A percentile compares a stretch with the other conserved stretches of the same genome.
phyloP scores from a whole-genome alignment of 1,140 invertebrate genomes.

The Brachionus asplanchnoidis region DNA sequence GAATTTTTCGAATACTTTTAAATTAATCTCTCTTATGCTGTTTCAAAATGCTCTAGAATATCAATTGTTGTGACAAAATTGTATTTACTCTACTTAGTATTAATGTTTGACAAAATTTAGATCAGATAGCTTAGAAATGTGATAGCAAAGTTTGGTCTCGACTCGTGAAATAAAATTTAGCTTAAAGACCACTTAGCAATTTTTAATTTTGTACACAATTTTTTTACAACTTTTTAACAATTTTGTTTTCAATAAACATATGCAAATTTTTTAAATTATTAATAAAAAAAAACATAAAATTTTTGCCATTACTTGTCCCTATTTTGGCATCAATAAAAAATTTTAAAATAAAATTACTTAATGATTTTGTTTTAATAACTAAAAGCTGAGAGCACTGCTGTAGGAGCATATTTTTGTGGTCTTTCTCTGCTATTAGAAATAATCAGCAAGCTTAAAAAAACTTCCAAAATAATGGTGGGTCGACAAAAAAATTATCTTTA shows the following conservation, averaged over 20 bases:
- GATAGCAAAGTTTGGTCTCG: neutral
- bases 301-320: neutral
- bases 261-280: no score
- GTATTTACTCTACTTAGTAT: neutral
- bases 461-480: neutral
- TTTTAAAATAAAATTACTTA: no score
- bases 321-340: neutral
- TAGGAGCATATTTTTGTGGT: neutral
- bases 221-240: neutral
- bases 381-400: neutral
- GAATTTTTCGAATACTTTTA: neutral
- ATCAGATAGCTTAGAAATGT: neutral
- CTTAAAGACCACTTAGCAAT: neutral
- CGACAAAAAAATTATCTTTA: neutral
- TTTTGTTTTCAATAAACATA: neutral
- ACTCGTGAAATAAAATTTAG: neutral
- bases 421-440: neutral
- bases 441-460: neutral
- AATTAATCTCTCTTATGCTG: neutral
- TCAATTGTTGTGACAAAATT: neutral
- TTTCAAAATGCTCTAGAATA: neutral
- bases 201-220: neutral
- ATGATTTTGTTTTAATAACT: neutral
- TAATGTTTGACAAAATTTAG: neutral
- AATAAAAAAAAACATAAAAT: no score